Evolutionary conservation across 2,797 vertebrate species (phyloP).

Genomic region (Etheostoma perlongum): DNA sequence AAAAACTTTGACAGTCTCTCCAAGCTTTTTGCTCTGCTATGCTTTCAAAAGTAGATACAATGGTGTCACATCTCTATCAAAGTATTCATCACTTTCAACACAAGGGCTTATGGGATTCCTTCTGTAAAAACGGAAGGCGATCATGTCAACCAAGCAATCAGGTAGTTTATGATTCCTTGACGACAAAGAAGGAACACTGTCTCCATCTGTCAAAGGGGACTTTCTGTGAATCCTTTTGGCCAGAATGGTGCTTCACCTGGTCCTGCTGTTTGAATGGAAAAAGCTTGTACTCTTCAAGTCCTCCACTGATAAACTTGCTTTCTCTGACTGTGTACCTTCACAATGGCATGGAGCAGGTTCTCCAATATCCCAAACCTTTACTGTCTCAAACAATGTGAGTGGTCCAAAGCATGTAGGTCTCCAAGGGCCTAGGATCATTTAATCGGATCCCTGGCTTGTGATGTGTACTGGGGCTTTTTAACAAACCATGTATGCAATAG

Average conservation of each 20-base stretch:
- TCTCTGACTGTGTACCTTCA: conserved; percentile 18
- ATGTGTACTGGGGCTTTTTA: conserved; percentile 36
- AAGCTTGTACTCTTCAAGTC: conserved; percentile 49
- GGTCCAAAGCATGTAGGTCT: conserved; percentile 42
- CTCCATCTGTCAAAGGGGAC: conserved; percentile 3
- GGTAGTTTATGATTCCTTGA: background rate
- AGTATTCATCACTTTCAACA: conserved; percentile 51
- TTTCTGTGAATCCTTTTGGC: background rate
- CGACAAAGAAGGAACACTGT: conserved; percentile 2
- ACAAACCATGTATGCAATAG: conserved; percentile 75
- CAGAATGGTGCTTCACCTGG: conserved; percentile 8
- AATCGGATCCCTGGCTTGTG: background rate
- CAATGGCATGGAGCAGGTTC: conserved; percentile 37
- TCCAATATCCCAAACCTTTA: conserved; percentile 38
- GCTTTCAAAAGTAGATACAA: conserved; percentile 10
- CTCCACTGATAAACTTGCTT: conserved; percentile 42
- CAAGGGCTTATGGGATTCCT: conserved; percentile 62
- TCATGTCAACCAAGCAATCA: background rate
- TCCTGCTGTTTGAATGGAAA: conserved; percentile 34
- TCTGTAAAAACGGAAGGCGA: conserved; percentile 7
- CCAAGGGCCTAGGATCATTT: conserved; percentile 7
- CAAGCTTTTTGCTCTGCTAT: background rate
- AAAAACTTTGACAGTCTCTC: background rate
- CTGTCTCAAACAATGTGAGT: conserved; percentile 28
- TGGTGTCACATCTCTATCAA: conserved; percentile 40